phyloP scores from a whole-genome alignment of 2,113 vertebrate genomes.

The Colaptes auratus region DNA sequence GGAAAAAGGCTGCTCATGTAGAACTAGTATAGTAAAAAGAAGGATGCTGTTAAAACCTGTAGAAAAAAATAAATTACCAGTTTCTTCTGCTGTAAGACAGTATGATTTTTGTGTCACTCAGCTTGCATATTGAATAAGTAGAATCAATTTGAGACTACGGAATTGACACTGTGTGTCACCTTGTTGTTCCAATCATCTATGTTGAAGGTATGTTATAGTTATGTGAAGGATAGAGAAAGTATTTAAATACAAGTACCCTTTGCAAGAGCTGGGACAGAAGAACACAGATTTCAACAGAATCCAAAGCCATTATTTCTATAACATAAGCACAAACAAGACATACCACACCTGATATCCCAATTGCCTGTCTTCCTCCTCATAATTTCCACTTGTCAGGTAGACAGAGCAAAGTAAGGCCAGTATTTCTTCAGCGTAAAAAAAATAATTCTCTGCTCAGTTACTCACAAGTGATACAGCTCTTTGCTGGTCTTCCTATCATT shows the following conservation, averaged over 20 bases:
- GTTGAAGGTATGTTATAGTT: background rate
- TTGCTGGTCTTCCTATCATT: background rate
- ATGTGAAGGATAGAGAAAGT: background rate
- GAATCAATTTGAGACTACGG: background rate
- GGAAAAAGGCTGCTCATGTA: background rate
- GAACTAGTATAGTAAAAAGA: background rate
- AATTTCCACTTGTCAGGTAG: background rate
- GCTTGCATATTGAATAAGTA: background rate
- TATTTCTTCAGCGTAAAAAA: background rate
- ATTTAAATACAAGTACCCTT: background rate
- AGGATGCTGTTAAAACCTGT: background rate
- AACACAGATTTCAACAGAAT: background rate
- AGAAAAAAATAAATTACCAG: background rate
- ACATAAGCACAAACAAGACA: background rate
- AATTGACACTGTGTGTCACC: background rate
- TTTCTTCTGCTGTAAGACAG: background rate
- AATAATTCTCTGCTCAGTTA: background rate
- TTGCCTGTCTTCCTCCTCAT: background rate
- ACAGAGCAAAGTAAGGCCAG: background rate
- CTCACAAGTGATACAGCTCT: background rate
- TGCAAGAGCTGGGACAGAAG: background rate
- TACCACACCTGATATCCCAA: background rate
- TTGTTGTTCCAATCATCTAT: background rate
- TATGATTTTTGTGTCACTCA: background rate
- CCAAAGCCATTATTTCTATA: background rate